These are phyloP conservation scores for Drosophila dunni DNA, from an alignment of 1,140 invertebrate species.

Conservation along the genomic window DNA sequence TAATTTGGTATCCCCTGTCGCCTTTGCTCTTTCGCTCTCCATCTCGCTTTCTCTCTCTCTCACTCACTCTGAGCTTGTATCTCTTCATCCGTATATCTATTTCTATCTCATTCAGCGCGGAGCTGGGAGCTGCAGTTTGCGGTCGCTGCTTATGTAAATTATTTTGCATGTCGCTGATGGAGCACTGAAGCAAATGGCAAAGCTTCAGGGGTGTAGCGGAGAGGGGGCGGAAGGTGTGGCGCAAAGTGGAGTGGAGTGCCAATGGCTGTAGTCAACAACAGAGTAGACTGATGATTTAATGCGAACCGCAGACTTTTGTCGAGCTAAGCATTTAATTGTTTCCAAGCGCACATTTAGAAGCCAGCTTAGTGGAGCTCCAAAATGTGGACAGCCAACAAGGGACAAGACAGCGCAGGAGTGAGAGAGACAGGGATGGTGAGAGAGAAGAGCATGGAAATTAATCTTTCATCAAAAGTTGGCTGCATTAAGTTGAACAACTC, in stretches of 20 bases:
- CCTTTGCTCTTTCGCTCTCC: constrained; percentile 35
- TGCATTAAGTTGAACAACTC: neutral
- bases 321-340: constrained; percentile 83
- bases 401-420: neutral
- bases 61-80: neutral
- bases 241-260: constrained; percentile 10
- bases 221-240: constrained; percentile 1
- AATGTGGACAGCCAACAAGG: constrained; percentile 5
- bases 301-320: constrained; percentile 80
- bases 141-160: constrained; percentile 82
- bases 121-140: constrained; percentile 62
- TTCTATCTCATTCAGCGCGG: constrained; percentile 20
- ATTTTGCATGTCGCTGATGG: constrained; percentile 64
- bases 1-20: constrained; percentile 65
- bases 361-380: constrained; percentile 15
- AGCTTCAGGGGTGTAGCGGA: neutral
- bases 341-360: constrained; percentile 51
- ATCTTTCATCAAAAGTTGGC: constrained; percentile 9
- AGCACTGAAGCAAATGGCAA: constrained; percentile 38
- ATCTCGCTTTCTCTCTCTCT: constrained; percentile 25
- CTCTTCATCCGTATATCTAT: constrained; percentile 21
- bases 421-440: neutral
- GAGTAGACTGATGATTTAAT: constrained; percentile 80
- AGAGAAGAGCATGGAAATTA: neutral
- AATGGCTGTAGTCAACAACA: constrained; percentile 55